phyloP scores from a whole-genome alignment of 2,797 vertebrate genomes.

The Apodemus agrarius region DNA sequence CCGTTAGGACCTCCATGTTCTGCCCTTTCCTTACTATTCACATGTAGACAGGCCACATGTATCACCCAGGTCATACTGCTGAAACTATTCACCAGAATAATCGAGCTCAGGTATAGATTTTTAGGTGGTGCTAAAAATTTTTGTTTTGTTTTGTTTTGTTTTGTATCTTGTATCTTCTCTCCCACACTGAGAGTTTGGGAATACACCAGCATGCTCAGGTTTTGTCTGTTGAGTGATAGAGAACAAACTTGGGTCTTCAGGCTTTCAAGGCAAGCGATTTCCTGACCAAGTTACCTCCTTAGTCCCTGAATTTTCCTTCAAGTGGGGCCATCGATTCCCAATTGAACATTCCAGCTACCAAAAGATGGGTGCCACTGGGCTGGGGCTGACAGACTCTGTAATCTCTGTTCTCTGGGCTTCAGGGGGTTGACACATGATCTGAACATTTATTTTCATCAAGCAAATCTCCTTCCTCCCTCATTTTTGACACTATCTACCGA shows the following conservation, averaged over 20 bases:
- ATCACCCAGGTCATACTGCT: not conserved
- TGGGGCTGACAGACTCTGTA: not conserved
- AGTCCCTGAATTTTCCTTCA: not conserved
- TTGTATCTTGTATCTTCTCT: not conserved
- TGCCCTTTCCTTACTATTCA: not conserved
- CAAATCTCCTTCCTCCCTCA: not conserved
- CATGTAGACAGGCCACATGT: not conserved
- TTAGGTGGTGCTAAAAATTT: not conserved
- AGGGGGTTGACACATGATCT: not conserved
- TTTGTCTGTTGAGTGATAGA: not conserved
- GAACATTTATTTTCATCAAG: not conserved
- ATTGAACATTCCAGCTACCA: not conserved
- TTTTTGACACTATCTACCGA: not conserved
- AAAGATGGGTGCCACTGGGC: not conserved
- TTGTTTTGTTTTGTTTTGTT: too few relatives aligned
- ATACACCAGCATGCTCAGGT: not conserved
- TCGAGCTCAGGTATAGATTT: not conserved
- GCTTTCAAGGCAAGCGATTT: not conserved
- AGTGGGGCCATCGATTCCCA: slow-evolving; percentile 1
- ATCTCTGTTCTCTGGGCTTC: not conserved
- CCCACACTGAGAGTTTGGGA: not conserved
- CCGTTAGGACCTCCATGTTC: not conserved
- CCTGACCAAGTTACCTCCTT: not conserved
- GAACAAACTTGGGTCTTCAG: not conserved
- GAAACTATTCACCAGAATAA: not conserved